A percentile compares a stretch with the other conserved stretches of the same genome.
phyloP scores from a whole-genome alignment of 1,140 invertebrate genomes.

The Triops longicaudatus region DNA sequence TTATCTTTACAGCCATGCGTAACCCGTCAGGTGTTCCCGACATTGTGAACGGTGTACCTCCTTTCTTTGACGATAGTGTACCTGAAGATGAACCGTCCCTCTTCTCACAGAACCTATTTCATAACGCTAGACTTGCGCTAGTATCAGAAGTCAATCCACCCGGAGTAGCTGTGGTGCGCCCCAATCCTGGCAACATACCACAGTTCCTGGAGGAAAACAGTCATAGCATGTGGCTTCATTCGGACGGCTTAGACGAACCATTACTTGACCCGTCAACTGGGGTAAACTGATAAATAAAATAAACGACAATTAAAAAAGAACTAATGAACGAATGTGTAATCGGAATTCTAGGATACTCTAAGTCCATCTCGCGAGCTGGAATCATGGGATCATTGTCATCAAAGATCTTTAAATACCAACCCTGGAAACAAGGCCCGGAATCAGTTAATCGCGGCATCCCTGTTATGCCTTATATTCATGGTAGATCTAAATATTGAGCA shows the following conservation, averaged over 20 bases:
- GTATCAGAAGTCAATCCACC: background rate
- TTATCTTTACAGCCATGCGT: background rate
- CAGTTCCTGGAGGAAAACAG: conserved; percentile 8
- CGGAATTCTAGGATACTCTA: background rate
- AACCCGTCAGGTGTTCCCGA: conserved; percentile 10
- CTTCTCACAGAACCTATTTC: background rate
- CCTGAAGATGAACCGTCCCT: conserved; percentile 7
- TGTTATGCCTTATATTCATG: conserved; percentile 42
- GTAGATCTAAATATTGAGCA: conserved; percentile 29
- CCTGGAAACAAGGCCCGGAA: conserved; percentile 32
- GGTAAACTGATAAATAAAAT: background rate
- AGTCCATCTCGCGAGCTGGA: conserved; percentile 4
- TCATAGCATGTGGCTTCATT: background rate
- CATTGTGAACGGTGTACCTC: background rate
- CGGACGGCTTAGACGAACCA: background rate
- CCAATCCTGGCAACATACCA: background rate
- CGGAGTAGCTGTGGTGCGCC: background rate
- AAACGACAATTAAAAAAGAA: background rate
- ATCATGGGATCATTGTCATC: conserved; percentile 24
- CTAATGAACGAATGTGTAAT: background rate
- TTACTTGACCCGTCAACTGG: background rate
- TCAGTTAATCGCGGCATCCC: conserved; percentile 40
- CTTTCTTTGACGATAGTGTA: background rate
- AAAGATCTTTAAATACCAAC: background rate
- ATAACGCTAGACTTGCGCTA: conserved; percentile 6